Conservation (phyloP, 2,113 vertebrate genomes). For the Oryzias curvinotus region DNA sequence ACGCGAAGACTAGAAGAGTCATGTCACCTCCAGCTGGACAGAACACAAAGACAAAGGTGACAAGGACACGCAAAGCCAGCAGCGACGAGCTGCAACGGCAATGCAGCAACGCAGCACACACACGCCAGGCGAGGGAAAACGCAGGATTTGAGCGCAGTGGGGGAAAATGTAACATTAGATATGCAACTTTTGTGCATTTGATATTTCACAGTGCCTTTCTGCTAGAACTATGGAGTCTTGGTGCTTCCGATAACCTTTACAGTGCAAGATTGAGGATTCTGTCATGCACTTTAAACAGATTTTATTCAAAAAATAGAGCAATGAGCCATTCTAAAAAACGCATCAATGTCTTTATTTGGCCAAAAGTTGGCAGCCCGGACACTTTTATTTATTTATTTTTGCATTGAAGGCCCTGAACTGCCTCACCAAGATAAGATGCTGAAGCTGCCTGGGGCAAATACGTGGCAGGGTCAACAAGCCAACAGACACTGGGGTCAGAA, state of each 20-base stretch:
- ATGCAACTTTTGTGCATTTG: not conserved
- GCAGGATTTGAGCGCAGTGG: conserved; percentile 27
- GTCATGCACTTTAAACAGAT: not conserved
- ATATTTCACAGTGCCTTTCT: conserved; percentile 2
- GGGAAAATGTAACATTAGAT: conserved; percentile 20
- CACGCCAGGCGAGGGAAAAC: conserved; percentile 19
- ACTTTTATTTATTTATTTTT: not conserved
- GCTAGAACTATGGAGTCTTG: not conserved
- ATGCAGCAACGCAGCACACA: conserved; percentile 28
- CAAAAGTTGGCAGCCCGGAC: not conserved
- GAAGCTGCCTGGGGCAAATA: conserved; percentile 36
- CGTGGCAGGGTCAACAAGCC: conserved; percentile 21
- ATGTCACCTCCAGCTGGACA: conserved; percentile 72
- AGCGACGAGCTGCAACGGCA: conserved; percentile 20
- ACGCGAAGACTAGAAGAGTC: conserved; percentile 60
- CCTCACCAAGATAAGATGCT: conserved; percentile 34
- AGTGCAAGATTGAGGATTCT: not conserved
- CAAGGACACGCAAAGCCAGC: conserved; percentile 58
- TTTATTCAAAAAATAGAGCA: not conserved
- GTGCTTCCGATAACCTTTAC: not conserved
- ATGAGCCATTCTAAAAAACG: not conserved
- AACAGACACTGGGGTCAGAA: conserved; percentile 15
- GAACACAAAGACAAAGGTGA: conserved; percentile 62
- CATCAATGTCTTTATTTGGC: not conserved
- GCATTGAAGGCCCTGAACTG: conserved; percentile 13